phyloP scores from a whole-genome alignment of 2,888 invertebrate species.

The Lathronympha strigana region DNA sequence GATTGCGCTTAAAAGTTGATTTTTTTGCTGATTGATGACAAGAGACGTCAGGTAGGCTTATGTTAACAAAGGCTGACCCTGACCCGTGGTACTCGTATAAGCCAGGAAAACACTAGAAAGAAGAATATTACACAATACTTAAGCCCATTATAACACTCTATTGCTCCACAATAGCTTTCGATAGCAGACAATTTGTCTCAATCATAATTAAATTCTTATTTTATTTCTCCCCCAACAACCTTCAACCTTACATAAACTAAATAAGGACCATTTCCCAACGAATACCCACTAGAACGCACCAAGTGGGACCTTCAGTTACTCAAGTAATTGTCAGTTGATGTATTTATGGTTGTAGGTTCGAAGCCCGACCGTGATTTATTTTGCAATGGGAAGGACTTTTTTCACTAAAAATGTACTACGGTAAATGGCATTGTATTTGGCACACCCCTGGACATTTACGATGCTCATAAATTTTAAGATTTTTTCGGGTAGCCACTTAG shows the following conservation, averaged over 20 bases:
- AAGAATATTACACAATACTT: too few species aligned
- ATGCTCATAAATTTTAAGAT: conserved; percentile 36
- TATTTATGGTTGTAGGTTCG: conserved; percentile 61
- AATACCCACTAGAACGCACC: conserved; percentile 6
- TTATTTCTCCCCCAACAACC: background rate
- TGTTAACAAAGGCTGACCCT: too few species aligned
- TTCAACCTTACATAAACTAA: background rate
- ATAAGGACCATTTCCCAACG: conserved; percentile 8
- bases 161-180: background rate
- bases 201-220: conserved; percentile 11
- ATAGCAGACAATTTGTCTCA: background rate
- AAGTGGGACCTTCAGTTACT: conserved; percentile 45
- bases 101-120: too few species aligned
- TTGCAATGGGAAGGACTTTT: conserved; percentile 41
- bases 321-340: conserved; percentile 64
- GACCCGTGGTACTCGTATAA: too few species aligned
- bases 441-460: conserved; percentile 39
- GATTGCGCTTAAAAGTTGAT: too few species aligned
- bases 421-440: conserved; percentile 40
- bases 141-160: background rate
- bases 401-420: conserved; percentile 37
- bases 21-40: too few species aligned
- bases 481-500: conserved; percentile 19
- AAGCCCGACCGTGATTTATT: conserved; percentile 56
- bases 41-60: too few species aligned